Base-by-base conservation (phyloP, 2,797 vertebrate species). In the Takifugu rubripes region DNA sequence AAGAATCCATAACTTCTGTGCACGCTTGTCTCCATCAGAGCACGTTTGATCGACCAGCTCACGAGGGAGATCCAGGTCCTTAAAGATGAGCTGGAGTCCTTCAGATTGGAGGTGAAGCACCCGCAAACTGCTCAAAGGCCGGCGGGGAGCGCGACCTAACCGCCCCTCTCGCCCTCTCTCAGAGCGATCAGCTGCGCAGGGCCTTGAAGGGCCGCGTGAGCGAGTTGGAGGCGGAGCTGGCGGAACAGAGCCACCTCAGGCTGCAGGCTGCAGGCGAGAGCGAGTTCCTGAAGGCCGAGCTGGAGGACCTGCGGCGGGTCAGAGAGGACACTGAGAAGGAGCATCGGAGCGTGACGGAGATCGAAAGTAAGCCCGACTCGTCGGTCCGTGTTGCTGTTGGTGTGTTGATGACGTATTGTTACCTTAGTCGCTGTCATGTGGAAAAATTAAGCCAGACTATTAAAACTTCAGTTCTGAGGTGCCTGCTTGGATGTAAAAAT, bases 141-240 rank as follows among this genome's bases (percentile, higher is more conserved):
- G 14, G 1, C 24, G 6, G 15, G 49, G 16, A 54, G 25, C 15
- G 6, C 5, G 1, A 21, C 11, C 44, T 21, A 24, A 17, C 25
- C 0, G n/a, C 0, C 29, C 15, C 2, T 3, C 10, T 25, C 36
- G 27, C 12, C 24, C 6, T 48, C 7, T 67, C 0, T 0, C 89
- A 99, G 97, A 96, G 93, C 0, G 92, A 94, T 0, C 92, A 92
- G 1, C 53, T 91, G 2, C 81, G 94, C 80, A 90, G 93, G 74
- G 94, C 94, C 48, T 88, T 99, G 77, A 92, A 92, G n/a, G 94
- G 96, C n/a, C 93, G 91, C 0, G 79, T 94, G 72, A 95, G 72
- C 0, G 97, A 99, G 89, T 87, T 98, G 84, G 97, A 99, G 81
- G 97, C 97, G 0, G 97, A 99, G 86, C 91, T 99, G 25, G 97